These are phyloP conservation scores for Sparidentex hasta DNA, from an alignment of 2,797 vertebrate genomes.

Conservation along the genomic window DNA sequence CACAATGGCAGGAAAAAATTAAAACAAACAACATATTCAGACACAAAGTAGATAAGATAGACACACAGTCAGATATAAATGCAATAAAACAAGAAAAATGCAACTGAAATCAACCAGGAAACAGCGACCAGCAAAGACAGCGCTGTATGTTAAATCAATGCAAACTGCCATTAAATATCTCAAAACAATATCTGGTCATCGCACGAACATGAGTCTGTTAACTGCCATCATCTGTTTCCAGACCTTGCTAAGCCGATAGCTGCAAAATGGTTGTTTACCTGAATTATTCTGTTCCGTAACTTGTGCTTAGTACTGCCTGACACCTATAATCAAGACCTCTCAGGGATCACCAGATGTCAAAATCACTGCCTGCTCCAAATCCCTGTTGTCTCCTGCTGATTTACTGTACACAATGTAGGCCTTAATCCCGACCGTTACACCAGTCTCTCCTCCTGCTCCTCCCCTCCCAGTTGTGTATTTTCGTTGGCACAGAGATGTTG, in stretches of 20 bases:
- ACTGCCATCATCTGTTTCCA: constrained; percentile 67
- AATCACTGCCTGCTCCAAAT: constrained; percentile 74
- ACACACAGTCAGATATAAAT: constrained; percentile 35
- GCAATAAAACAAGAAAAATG: constrained; percentile 14
- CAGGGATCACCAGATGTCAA: constrained; percentile 64
- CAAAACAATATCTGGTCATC: constrained; percentile 47
- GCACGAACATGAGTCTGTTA: constrained; percentile 41
- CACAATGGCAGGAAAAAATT: constrained; percentile 80
- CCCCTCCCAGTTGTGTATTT: constrained; percentile 62
- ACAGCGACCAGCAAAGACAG: neutral
- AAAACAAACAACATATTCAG: constrained; percentile 65
- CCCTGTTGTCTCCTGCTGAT: constrained; percentile 74
- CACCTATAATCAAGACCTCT: constrained; percentile 78
- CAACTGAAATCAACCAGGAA: neutral
- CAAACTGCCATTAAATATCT: constrained; percentile 28
- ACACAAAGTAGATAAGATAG: constrained; percentile 42
- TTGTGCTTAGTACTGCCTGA: constrained; percentile 72
- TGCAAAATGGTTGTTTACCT: constrained; percentile 78
- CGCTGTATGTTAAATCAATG: neutral
- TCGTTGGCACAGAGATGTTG: constrained; percentile 73
- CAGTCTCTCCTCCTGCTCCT: constrained; percentile 46
- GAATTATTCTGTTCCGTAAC: constrained; percentile 66
- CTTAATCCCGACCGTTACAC: constrained; percentile 55
- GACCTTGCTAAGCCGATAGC: constrained; percentile 60
- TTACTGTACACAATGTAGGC: constrained; percentile 67